Evolutionary conservation across 2,888 invertebrate genomes (phyloP).

Genomic region (Craniophora ligustri): DNA sequence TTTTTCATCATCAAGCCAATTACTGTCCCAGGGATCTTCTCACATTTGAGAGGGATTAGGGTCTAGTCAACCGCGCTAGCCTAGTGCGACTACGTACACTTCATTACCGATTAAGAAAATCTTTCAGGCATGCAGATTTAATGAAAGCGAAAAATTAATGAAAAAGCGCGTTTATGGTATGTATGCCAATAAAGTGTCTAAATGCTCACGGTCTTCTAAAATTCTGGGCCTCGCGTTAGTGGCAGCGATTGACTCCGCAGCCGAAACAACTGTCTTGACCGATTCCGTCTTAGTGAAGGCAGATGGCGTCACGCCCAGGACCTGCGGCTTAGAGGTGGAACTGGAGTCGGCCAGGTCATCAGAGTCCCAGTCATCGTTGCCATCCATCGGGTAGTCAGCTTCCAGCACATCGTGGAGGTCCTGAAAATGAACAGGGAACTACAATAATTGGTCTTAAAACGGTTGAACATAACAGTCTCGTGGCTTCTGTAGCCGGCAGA

Average conservation of each 20-base stretch:
- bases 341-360: slow-evolving; percentile 62
- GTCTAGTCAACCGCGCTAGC: too few relatives aligned
- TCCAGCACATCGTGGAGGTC: slow-evolving; percentile 57
- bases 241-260: slow-evolving; percentile 75
- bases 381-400: slow-evolving; percentile 74
- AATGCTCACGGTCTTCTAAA: slow-evolving; percentile 75
- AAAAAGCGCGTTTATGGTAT: too few relatives aligned
- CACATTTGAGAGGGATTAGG: too few relatives aligned
- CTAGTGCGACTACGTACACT: too few relatives aligned
- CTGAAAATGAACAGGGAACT: slow-evolving; percentile 36
- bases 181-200: not conserved
- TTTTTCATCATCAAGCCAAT: too few relatives aligned
- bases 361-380: slow-evolving; percentile 68
- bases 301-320: slow-evolving; percentile 68
- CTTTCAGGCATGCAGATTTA: too few relatives aligned
- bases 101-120: too few relatives aligned
- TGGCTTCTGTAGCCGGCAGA: too few relatives aligned
- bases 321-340: slow-evolving; percentile 59
- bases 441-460: not conserved
- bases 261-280: slow-evolving; percentile 64
- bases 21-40: too few relatives aligned
- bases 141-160: too few relatives aligned
- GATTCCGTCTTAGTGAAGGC: slow-evolving; percentile 67
- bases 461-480: too few relatives aligned
- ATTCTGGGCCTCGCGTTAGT: slow-evolving; percentile 79